phyloP scores from a whole-genome alignment of 2,888 invertebrate species.

The Laspeyria flexula region DNA sequence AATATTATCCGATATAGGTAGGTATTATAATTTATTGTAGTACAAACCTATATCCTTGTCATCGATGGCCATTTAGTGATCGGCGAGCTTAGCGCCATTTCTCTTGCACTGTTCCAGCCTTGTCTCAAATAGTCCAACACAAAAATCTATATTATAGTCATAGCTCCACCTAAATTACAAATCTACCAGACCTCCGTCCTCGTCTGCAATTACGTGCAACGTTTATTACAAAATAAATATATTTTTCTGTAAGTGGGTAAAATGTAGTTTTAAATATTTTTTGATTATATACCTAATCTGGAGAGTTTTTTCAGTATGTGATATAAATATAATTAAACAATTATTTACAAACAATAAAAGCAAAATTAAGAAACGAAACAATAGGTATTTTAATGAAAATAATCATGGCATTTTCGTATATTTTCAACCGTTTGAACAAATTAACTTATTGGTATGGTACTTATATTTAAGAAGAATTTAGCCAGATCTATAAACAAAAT shows the following conservation, averaged over 20 bases:
- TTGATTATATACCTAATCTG: too few relatives aligned
- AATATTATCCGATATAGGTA: not conserved
- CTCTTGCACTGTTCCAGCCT: not conserved
- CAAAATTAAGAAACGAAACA: too few relatives aligned
- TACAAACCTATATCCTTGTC: not conserved
- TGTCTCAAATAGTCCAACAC: not conserved
- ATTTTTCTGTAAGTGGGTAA: not conserved
- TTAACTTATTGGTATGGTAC: too few relatives aligned
- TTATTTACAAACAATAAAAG: too few relatives aligned
- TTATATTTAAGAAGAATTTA: too few relatives aligned
- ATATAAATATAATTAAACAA: too few relatives aligned
- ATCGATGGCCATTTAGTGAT: conserved; percentile 2
- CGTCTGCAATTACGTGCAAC: not conserved
- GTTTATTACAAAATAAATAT: not conserved
- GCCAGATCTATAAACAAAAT: too few relatives aligned
- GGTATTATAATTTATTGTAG: not conserved
- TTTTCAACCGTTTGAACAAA: too few relatives aligned
- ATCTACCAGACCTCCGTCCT: not conserved
- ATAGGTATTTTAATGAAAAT: too few relatives aligned
- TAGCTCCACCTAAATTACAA: not conserved
- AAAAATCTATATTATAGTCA: not conserved
- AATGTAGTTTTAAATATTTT: too few relatives aligned
- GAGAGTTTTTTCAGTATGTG: too few relatives aligned
- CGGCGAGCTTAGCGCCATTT: not conserved
- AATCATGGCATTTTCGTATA: too few relatives aligned